Evolutionary conservation across 2,797 vertebrate species (phyloP), one percentile per base, ranked within the genome.

Genomic region (Podarcis lilfordi): DNA sequence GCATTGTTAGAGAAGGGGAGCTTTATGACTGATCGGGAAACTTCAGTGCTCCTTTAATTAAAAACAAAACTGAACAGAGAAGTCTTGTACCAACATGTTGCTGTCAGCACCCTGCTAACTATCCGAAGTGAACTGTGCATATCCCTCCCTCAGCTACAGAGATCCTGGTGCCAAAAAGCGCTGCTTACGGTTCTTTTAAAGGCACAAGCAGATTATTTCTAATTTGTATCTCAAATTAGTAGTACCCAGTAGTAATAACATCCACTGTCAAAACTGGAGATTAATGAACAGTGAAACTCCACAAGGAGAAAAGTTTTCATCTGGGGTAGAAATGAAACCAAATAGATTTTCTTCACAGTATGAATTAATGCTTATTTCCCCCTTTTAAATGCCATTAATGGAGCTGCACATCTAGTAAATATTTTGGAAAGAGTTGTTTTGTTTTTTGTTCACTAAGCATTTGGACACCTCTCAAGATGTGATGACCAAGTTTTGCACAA

Each of bases 1-100:
- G 86, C 90, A 93, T 94, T 94, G 95, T 95, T 95, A 87, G 92
- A 93, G 92, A 92, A 92, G 88, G 94, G 93, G 95, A 95, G 93
- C 90, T 96, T 95, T 95, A 93, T 93, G 94, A 95, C 94, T 95
- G 93, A 92, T 92, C 94, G 91, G 94, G 91, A 96, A 96, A 91
- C 94, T 93, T 93, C 94, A 94, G 92, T 95, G 95, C 88, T 0
- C 86, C 91, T 96, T 96, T 96, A 96, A 96, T 95, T 95, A 96
- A 96, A 87, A 96, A 95, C 94, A 95, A 96, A 96, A 95, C 93
- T 79, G 90, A 93, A 88, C 89, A 92, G 93, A 94, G 92, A 89
- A 94, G 93, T 95, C 95, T 93, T 96, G 95, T 96, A 95, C 92
- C 91, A 95, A 95, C 96, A 95, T 90, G 96, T 96, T 94, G 91